Percentiles rank a stretch among this genome's conserved stretches.
phyloP scores from a whole-genome alignment of 2,888 invertebrate species.

The Drosophila demipolita region DNA sequence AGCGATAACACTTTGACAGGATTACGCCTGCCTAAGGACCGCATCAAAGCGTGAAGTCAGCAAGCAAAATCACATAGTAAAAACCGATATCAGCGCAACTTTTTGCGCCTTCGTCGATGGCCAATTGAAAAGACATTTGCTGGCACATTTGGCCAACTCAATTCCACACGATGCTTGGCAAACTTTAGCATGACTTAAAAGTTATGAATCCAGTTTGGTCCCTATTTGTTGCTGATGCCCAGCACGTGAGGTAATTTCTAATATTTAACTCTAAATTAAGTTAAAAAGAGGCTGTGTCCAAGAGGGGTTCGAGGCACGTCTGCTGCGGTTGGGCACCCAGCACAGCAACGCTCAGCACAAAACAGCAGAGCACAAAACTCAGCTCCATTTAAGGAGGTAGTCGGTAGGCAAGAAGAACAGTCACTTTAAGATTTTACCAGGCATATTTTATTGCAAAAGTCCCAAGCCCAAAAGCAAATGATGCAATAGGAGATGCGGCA shows the following conservation, averaged over 20 bases:
- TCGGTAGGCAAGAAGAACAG: slow-evolving; percentile 24
- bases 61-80: slow-evolving; percentile 33
- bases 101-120: slow-evolving; percentile 71
- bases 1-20: slow-evolving; percentile 80
- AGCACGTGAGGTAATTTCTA: slow-evolving; percentile 81
- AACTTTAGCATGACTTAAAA: slow-evolving; percentile 76
- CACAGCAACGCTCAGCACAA: neutral
- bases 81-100: slow-evolving; percentile 72
- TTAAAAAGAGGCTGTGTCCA: slow-evolving; percentile 48
- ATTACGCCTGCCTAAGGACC: slow-evolving; percentile 79
- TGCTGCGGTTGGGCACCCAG: slow-evolving; percentile 50
- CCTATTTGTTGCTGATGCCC: slow-evolving; percentile 40
- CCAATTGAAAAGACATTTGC: slow-evolving; percentile 80
- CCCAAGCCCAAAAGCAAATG: slow-evolving; percentile 37
- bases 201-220: slow-evolving; percentile 63
- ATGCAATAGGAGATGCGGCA: slow-evolving; percentile 29
- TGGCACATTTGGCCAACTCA: slow-evolving; percentile 62
- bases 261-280: slow-evolving; percentile 80
- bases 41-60: slow-evolving; percentile 61
- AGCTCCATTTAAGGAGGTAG: slow-evolving; percentile 13
- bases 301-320: slow-evolving; percentile 50
- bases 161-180: slow-evolving; percentile 18
- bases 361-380: slow-evolving; percentile 6
- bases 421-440: slow-evolving; percentile 76
- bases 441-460: slow-evolving; percentile 82